These are phyloP conservation scores for Octopus sinensis DNA, from an alignment of 1,140 invertebrate species.

Conservation along the genomic window DNA sequence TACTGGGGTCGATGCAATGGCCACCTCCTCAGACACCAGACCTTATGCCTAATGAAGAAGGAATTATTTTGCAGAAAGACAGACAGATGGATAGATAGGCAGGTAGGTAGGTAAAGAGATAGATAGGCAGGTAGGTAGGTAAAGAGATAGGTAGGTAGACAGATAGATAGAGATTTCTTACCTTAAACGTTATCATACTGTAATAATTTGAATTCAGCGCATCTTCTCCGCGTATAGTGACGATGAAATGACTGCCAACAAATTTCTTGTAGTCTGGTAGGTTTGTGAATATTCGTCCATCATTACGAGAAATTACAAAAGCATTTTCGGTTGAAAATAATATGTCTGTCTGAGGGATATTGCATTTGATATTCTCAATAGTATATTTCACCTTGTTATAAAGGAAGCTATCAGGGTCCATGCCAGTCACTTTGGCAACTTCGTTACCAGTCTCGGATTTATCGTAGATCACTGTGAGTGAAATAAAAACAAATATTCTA, in stretches of 20 bases:
- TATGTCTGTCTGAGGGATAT: not conserved
- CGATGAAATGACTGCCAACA: conserved; percentile 29
- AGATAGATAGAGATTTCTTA: conserved; percentile 12
- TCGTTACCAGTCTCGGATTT: not conserved
- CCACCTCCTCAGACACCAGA: too few relatives aligned
- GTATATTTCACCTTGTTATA: conserved; percentile 15
- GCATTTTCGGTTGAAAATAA: conserved; percentile 13
- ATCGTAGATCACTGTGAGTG: not conserved
- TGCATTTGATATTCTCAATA: conserved; percentile 2
- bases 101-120: too few relatives aligned
- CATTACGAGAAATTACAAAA: conserved; percentile 19
- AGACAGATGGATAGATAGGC: too few relatives aligned
- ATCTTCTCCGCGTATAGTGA: conserved; percentile 30
- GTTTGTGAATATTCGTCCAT: not conserved
- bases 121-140: too few relatives aligned
- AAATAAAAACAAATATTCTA: not conserved
- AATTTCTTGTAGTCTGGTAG: conserved; percentile 25
- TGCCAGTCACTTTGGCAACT: not conserved
- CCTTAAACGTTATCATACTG: conserved; percentile 22
- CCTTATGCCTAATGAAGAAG: too few relatives aligned
- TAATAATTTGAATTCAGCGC: conserved; percentile 13
- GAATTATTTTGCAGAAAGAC: too few relatives aligned
- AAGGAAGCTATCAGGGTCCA: conserved; percentile 17
- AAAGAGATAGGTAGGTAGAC: too few relatives aligned
- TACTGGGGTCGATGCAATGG: too few relatives aligned